Evolutionary conservation across 2,113 vertebrate species (phyloP), one percentile per base, ranked within the genome.

Genomic region (Climacteris rufus): DNA sequence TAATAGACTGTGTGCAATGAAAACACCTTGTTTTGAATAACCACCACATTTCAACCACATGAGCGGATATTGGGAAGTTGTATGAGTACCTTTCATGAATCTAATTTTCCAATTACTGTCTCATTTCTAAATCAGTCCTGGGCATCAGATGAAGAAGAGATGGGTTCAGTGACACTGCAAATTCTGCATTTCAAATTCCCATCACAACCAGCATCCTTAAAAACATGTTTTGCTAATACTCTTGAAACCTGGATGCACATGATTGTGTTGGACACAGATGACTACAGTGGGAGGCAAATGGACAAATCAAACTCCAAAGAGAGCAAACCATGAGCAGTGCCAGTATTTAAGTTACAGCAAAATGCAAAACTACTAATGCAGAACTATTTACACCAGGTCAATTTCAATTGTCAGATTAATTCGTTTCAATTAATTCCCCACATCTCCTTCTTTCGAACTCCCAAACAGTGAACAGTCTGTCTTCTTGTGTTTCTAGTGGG

Each of bases 101-200:
- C 44, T 92, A 78, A 72, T 95, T 86, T 90, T 86, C 88, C 88
- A 92, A 86, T 93, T 92, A 93, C 31, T 90, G 52, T 74, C 83
- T 92, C 56, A 81, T 94, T 94, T 87, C 53, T 24, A 39, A 93
- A 89, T 90, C 83, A 84, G 45, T 90, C 53, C 65, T 71, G 44
- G 77, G 37, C 49, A 54, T 76, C 69, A 64, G 28, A 57, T 10
- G 23, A 84, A 71, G 57, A 89, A 91, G 61, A 78, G 65, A 56
- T 49, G 40, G 21, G 70, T 76, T 95, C 57, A 53, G 30, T 81
- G 57, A 72, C 82, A 78, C 53, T 72, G 49, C 31, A 90, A 87
- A 95, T 96, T 89, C 65, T 93, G 56, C 49, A 71, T 95, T 96
- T 92, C 53, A 82, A 78, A 94, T 91, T 92, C 71, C 37, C 31